These are phyloP conservation scores for Diarsia brunnea DNA, from an alignment of 2,888 invertebrate genomes.

Conservation along the genomic window DNA sequence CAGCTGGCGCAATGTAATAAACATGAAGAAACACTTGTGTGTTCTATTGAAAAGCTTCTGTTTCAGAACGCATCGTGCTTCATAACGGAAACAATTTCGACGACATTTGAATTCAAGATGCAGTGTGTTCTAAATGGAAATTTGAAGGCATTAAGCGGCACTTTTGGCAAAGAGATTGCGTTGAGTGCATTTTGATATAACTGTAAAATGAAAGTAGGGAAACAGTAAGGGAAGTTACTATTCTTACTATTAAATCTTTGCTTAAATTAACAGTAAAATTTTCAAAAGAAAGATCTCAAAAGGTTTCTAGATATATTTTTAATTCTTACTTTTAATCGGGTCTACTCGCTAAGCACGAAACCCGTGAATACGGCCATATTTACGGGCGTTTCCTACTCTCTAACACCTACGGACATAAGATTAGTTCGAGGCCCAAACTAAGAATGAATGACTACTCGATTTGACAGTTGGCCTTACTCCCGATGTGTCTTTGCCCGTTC, in stretches of 20 bases:
- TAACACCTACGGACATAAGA: too few species aligned
- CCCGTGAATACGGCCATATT: too few species aligned
- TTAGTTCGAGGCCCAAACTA: too few species aligned
- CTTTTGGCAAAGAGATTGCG: constrained; percentile 54
- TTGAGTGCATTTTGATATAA: constrained; percentile 65
- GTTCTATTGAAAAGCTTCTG: constrained; percentile 46
- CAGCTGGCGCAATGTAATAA: constrained; percentile 20
- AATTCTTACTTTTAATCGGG: too few species aligned
- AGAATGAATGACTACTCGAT: too few species aligned
- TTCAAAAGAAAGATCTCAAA: constrained; percentile 27
- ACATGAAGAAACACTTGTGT: constrained; percentile 23
- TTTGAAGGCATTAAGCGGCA: constrained; percentile 69
- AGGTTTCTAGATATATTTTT: too few species aligned
- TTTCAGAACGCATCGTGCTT: constrained; percentile 31
- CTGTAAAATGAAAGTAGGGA: constrained; percentile 60
- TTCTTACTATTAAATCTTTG: constrained; percentile 27
- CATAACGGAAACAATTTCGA: constrained; percentile 62
- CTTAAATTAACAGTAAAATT: constrained; percentile 35
- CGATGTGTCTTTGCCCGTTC: too few species aligned
- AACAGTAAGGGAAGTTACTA: constrained; percentile 24
- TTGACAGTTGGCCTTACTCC: too few species aligned
- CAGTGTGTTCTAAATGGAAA: constrained; percentile 79
- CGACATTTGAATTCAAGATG: constrained; percentile 70
- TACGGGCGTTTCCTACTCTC: too few species aligned
- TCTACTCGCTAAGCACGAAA: too few species aligned